Percentiles rank a stretch among this genome's conserved stretches.
Evolutionary conservation across 2,113 vertebrate species (phyloP).

Genomic region (Phoxinus phoxinus): DNA sequence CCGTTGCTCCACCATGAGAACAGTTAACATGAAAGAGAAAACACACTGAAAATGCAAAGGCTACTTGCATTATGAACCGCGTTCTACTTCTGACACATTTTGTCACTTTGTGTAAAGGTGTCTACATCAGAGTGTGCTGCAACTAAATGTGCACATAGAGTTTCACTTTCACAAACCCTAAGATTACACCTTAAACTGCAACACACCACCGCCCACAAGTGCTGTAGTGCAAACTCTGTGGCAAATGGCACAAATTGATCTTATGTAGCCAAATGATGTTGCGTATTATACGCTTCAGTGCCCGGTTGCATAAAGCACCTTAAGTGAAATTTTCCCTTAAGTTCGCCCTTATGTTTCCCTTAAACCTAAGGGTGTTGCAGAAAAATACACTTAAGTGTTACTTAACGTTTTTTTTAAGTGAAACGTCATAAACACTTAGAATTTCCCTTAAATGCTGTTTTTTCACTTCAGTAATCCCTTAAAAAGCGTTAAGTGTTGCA

Average conservation of each 20-base stretch:
- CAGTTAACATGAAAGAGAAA: neutral
- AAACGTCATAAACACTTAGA: no score
- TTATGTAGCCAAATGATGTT: neutral
- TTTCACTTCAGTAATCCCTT: no score
- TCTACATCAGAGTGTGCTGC: neutral
- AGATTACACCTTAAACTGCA: neutral
- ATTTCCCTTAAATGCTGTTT: no score
- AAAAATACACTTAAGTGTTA: no score
- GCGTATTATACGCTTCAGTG: neutral
- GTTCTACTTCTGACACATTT: neutral
- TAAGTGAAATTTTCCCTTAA: no score
- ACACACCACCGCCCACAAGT: neutral
- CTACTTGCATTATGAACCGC: neutral
- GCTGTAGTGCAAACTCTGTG: neutral
- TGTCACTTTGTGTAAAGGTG: neutral
- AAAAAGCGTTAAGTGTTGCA: no score
- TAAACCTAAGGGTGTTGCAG: no score
- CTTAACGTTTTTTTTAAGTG: no score
- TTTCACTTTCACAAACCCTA: neutral
- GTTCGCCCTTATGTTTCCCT: no score
- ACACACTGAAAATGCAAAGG: neutral
- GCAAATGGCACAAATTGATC: neutral
- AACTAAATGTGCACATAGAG: neutral
- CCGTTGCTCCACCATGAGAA: neutral
- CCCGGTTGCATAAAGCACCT: no score